Evolutionary conservation across 2,113 vertebrate genomes (phyloP), one percentile per base, ranked within the genome.

Genomic region (Ciconia maguari): DNA sequence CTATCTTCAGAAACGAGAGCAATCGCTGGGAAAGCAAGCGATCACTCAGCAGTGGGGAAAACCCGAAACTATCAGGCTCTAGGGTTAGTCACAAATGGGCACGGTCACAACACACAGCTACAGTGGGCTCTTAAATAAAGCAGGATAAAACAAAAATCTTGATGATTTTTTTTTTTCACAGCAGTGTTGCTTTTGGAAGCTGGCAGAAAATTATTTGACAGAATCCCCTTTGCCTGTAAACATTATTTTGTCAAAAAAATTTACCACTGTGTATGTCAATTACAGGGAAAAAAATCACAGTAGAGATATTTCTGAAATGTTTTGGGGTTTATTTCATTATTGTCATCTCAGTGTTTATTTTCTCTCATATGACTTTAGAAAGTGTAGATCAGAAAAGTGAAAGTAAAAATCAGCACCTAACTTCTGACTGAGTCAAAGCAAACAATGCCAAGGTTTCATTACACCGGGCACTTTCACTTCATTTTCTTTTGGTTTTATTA

Each of bases 31-130:
- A 57, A 74, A 34, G 41, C 27, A 48, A 74, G 20, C 0, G 1
- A 52, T 54, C 30, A 14, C 46, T 48, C n/a, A 9, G 36, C 54
- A 38, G 17, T 16, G 25, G 16, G 76, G 27, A 42, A 91, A 71
- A 64, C 8, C 26, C 2, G 0, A 46, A 77, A 29, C n/a, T 44
- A 0, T 18, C 34, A 11, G 11, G 41, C 51, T 82, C 1, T 0
- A 18, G 20, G 7, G 6, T 51, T 38, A 60, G 30, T 51, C 77
- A 83, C 29, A 30, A 64, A n/a, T 13, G 49, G 61, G 41, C 16
- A 62, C 0, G 0, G 65, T 61, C 66, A 70, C 51, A 58, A 17
- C 22, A 38, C 26, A 21, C 29, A 21, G 60, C 24, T 29, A 10
- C 13, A 1, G 1, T 22, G 19, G 64, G 36, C 74, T 60, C n/a